Evolutionary conservation across 2,113 vertebrate species (phyloP), one percentile per base, ranked within the genome.

Genomic region (Megalops atlanticus): DNA sequence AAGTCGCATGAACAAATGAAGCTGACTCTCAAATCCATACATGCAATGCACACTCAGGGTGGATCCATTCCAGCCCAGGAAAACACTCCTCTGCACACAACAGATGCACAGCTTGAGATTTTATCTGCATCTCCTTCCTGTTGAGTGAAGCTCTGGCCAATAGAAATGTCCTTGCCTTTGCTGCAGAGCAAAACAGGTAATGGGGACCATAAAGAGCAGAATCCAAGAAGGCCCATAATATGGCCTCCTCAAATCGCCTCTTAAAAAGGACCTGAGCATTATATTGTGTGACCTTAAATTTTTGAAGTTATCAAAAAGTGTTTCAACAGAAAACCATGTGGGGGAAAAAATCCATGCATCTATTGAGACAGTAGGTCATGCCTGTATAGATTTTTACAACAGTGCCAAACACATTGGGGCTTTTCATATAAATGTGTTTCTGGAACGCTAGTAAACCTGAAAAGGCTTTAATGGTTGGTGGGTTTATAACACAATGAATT

Each of bases 401-500:
- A 76, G 77, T 82, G 85, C 24, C 0, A 86, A 88, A 80, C 85
- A 80, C 73, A 0, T 18, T n/a, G 27, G 78, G 41, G 80, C 83
- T 69, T 71, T 54, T 83, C 80, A 64, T n/a, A 77, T 75, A 87
- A 90, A 84, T 38, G 81, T 82, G 27, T 4, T 43, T 79, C 84
- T 77, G 84, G 81, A 85, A 80, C 80, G 88, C 80, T 84, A 76
- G 79, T 86, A 87, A 83, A 83, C 69, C 76, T 49, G 78, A 80
- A 86, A 76, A 40, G 64, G 78, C 80, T 84, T 90, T 79, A 81
- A 40, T 76, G 84, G 80, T 90, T 79, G 80, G 41, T 75, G 83
- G 80, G 85, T 83, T 91, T 79, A 64, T 78, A 90, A 83, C 16
- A 33, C 72, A 81, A 64, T 74, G 40, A 89, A 86, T 86, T 87